Conservation (phyloP, 2,888 invertebrate genomes). For the Agrochola litura region DNA sequence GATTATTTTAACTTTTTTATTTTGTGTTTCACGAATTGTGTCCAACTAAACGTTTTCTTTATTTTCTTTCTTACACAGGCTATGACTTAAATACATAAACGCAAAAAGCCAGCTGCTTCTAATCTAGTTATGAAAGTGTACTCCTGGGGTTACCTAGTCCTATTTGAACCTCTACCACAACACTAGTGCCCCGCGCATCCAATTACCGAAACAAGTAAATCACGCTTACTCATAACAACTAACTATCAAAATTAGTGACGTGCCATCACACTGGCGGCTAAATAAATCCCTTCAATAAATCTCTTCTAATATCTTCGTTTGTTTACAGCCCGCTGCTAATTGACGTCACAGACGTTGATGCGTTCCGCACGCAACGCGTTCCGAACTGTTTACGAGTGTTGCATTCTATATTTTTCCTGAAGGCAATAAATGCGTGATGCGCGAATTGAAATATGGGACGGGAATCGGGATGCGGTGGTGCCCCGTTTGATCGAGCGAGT, state of each 20-base stretch:
- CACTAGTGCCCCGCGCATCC: background rate
- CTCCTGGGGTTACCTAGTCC: background rate
- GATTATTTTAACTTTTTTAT: too few relatives aligned
- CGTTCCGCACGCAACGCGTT: slow-evolving; percentile 72
- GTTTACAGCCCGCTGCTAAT: slow-evolving; percentile 76
- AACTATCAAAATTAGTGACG: slow-evolving; percentile 10
- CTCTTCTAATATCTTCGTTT: slow-evolving; percentile 50
- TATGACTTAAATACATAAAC: background rate
- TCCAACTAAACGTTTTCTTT: too few relatives aligned
- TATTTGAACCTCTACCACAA: background rate
- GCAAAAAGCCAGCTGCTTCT: background rate
- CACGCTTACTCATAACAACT: background rate
- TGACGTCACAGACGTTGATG: slow-evolving; percentile 79
- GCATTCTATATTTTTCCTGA: slow-evolving; percentile 84
- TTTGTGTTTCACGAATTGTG: too few relatives aligned
- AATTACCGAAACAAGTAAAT: slow-evolving; percentile 15
- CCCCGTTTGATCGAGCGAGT: slow-evolving; percentile 65
- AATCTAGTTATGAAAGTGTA: background rate
- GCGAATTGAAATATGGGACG: slow-evolving; percentile 83
- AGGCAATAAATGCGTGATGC: slow-evolving; percentile 84
- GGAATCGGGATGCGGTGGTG: slow-evolving; percentile 70
- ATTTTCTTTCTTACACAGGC: background rate
- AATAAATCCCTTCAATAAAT: slow-evolving; percentile 50
- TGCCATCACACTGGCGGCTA: slow-evolving; percentile 3
- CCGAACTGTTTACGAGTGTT: slow-evolving; percentile 78